Percentiles rank a stretch among this genome's conserved stretches.
Conservation (phyloP, 2,888 invertebrate species). For the Rhagonycha lutea region DNA sequence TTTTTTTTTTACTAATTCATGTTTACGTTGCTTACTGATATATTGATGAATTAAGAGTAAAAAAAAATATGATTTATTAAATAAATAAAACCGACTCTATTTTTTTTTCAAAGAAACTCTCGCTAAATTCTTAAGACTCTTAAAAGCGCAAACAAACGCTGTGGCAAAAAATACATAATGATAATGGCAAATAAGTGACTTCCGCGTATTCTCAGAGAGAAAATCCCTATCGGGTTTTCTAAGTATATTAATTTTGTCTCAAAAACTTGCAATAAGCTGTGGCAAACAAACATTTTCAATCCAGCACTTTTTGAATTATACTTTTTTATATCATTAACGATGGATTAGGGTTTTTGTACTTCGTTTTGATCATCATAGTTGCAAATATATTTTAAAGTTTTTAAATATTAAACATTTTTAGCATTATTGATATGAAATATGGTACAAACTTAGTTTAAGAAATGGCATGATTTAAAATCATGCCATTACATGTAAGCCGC, state of each 20-base stretch:
- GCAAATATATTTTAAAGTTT: no score
- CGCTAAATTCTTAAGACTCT: not conserved
- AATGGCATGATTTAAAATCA: no score
- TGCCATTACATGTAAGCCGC: no score
- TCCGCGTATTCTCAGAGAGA: not conserved
- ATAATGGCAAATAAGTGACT: not conserved
- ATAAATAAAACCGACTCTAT: not conserved
- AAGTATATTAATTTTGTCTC: not conserved
- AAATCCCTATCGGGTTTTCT: not conserved
- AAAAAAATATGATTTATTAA: not conserved
- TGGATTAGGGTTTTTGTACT: no score
- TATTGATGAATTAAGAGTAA: not conserved
- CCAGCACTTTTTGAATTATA: no score
- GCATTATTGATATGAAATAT: no score
- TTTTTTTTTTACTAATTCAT: not conserved
- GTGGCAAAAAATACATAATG: not conserved
- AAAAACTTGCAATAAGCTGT: not conserved
- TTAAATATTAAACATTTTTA: no score
- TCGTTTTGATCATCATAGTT: no score
- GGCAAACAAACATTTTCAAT: not conserved
- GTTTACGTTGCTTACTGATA: not conserved
- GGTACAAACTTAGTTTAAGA: no score
- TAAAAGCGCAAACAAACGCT: not conserved
- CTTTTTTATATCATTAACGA: no score
- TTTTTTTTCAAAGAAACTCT: not conserved